Percentiles rank a stretch among this genome's conserved stretches.
These are phyloP conservation scores for Aphis gossypii DNA, from an alignment of 1,140 invertebrate species.

Conservation along the genomic window DNA sequence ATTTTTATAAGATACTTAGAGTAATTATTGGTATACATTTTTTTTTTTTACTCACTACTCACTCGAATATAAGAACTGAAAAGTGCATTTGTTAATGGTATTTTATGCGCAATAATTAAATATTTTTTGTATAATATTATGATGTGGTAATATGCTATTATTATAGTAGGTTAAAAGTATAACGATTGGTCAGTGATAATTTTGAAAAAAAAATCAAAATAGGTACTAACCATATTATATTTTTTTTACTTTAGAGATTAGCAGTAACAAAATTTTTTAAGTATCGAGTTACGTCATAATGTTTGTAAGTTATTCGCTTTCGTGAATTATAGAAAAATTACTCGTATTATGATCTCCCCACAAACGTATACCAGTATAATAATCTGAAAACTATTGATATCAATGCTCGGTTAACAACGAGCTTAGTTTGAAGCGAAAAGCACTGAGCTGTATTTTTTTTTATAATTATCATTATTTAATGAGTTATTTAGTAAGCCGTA, in stretches of 20 bases:
- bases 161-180: neutral
- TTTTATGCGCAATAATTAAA: neutral
- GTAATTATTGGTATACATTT: neutral
- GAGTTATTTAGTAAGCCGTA: neutral
- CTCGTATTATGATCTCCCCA: no score
- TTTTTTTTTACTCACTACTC: neutral
- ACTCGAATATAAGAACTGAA: neutral
- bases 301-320: no score
- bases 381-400: neutral
- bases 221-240: no score
- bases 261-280: no score
- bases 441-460: neutral
- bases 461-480: neutral
- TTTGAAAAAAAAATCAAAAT: no score
- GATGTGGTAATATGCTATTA: neutral
- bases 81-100: neutral
- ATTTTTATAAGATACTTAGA: constrained; percentile 7
- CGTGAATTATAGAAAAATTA: no score
- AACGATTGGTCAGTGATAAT: neutral
- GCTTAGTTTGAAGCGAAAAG: neutral
- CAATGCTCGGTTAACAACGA: neutral
- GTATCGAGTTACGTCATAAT: no score
- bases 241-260: no score
- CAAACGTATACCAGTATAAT: no score
- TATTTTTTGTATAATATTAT: neutral